These are phyloP conservation scores for Dasyprocta punctata DNA, from an alignment of 2,113 vertebrate genomes.

Conservation along the genomic window DNA sequence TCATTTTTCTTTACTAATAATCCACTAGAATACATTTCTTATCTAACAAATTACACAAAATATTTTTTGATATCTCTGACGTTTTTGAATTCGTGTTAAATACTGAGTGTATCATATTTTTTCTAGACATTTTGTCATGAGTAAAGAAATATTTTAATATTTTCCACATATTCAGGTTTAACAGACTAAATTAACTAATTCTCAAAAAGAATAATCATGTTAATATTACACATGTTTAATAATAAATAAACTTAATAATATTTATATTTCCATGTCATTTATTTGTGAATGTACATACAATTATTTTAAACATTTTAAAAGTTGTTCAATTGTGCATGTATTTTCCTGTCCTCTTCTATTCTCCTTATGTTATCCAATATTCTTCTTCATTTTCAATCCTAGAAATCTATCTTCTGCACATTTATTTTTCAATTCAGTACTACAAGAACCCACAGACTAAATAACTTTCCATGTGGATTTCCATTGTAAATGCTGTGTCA, in stretches of 20 bases:
- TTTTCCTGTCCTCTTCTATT: not conserved
- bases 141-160: not conserved
- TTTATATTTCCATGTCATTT: not conserved
- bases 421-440: slow-evolving; percentile 28
- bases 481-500: too few species aligned
- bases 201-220: not conserved
- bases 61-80: not conserved
- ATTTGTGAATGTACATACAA: not conserved
- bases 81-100: not conserved
- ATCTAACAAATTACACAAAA: slow-evolving; percentile 51
- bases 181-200: not conserved
- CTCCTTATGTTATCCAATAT: not conserved
- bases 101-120: slow-evolving; percentile 17
- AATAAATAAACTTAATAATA: not conserved
- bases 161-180: not conserved
- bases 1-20: not conserved
- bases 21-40: not conserved
- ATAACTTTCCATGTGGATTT: not conserved
- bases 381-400: not conserved
- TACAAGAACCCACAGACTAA: slow-evolving; percentile 1
- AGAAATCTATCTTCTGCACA: not conserved
- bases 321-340: not conserved
- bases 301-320: not conserved
- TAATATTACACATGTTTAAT: not conserved
- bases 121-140: not conserved